Base-by-base conservation (phyloP, 2,113 vertebrate genomes). In the Anhinga rufa region DNA sequence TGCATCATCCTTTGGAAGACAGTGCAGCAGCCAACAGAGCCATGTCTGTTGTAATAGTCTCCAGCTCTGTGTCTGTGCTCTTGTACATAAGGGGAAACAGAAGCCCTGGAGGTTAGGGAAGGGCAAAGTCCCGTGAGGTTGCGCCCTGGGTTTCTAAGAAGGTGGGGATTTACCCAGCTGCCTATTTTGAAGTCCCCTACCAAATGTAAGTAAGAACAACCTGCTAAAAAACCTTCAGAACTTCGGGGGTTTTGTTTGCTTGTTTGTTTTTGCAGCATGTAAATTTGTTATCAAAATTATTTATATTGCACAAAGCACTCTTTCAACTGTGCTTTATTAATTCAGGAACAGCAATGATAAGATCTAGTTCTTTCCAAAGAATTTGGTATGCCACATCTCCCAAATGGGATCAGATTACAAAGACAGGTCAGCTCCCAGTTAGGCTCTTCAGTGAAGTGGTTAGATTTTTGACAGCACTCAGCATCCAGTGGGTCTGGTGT, bases 361-460 rank as follows among this genome's bases (percentile, higher is more conserved):
- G 64, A 88, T 93, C 88, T 86, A 60, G 44, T 79, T 92, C 60
- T 93, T 96, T 88, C 38, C 64, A 55, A 95, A 91, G 68, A 88
- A 91, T 92, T 91, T 64, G 81, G 77, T 91, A 87, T 87, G 89
- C 86, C 74, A 82, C 82, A 68, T 96, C 48, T 91, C 91, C 80
- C 86, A 75, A 0, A 68, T 66, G 72, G 57, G 46, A 93, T 96
- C 88, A 54, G 28, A 77, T 96, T 95, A 91, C 86, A 84, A 95
- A 92, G 86, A 74, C 60, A 64, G 66, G 87, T 96, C 57, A 91
- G 78, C 54, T 97, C 66, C 84, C 57, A 89, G 52, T 85, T 82
- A 82, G 84, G 61, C 62, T 90, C 52, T 69, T 87, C 70, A 91
- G 78, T 86, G 76, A 95, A 93, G 86, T 95, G 88, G 90, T 90